Percentiles rank a stretch among this genome's conserved stretches.
phyloP scores from a whole-genome alignment of 2,113 vertebrate species.

The Oryzias melastigma region DNA sequence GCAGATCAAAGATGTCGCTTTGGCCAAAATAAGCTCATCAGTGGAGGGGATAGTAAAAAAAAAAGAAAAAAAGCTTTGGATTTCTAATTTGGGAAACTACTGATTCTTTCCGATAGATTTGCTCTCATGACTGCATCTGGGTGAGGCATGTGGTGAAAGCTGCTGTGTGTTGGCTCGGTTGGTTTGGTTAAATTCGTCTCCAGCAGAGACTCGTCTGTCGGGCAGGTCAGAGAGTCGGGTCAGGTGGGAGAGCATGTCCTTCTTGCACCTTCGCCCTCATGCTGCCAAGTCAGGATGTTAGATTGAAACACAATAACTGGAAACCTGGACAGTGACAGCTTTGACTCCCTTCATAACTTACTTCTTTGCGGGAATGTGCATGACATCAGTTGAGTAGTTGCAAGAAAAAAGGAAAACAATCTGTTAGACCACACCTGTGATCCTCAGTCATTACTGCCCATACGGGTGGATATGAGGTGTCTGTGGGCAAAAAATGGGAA shows the following conservation, averaged over 20 bases:
- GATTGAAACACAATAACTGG: conserved; percentile 45
- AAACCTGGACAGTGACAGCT: conserved; percentile 26
- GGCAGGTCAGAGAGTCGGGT: conserved; percentile 19
- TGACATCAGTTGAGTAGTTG: no score
- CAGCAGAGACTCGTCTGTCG: conserved; percentile 31
- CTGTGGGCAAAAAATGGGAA: no score
- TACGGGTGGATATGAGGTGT: no score
- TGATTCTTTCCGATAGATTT: conserved; percentile 29
- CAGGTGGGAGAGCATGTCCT: conserved; percentile 27
- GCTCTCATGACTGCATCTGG: conserved; percentile 21
- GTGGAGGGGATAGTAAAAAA: conserved; percentile 28
- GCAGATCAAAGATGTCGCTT: conserved; percentile 64
- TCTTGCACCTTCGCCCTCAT: conserved; percentile 35
- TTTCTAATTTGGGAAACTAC: conserved; percentile 60
- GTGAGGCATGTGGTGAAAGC: conserved; percentile 20
- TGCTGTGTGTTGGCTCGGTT: conserved; percentile 26
- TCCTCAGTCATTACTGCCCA: no score
- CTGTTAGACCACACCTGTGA: no score
- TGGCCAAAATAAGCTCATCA: conserved; percentile 66
- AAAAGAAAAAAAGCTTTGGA: conserved; percentile 61
- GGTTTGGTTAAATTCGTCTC: conserved; percentile 45
- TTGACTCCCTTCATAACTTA: no score
- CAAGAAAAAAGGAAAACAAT: no score
- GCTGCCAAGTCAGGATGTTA: conserved; percentile 29
- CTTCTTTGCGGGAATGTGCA: no score